Conservation (phyloP, 2,113 vertebrate genomes). For the Eptesicus fuscus region DNA sequence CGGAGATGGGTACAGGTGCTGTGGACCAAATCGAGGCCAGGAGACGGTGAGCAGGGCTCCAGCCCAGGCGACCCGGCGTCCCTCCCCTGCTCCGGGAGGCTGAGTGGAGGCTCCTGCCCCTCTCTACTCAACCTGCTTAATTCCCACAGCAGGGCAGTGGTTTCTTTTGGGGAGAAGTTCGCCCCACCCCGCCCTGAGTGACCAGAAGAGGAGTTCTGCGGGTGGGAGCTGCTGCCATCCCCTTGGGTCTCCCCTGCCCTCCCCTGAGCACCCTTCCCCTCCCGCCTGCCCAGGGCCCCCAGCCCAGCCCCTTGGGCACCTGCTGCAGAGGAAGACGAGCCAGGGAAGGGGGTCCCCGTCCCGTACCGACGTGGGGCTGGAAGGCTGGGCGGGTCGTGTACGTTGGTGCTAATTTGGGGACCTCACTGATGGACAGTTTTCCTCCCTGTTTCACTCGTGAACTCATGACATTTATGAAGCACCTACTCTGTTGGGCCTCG, state of each 20-base stretch:
- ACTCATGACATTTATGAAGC: not conserved
- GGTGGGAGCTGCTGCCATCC: not conserved
- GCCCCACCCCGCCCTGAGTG: accelerated
- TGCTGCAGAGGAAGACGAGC: not conserved
- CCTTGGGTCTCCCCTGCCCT: too few relatives aligned
- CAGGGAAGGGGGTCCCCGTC: not conserved
- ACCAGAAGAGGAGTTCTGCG: not conserved
- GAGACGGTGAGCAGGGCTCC: not conserved
- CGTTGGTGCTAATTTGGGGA: accelerated
- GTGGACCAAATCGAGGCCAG: too few relatives aligned
- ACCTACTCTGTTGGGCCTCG: not conserved
- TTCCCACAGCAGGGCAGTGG: not conserved
- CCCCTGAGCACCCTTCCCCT: too few relatives aligned
- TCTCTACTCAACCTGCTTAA: not conserved
- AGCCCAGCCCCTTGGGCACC: not conserved
- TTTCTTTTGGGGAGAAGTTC: not conserved
- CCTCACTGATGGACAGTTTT: not conserved
- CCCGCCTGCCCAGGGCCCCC: not conserved
- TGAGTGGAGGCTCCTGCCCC: not conserved
- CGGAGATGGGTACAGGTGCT: accelerated
- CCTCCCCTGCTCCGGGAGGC: not conserved
- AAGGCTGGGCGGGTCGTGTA: not conserved
- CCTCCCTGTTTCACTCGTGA: accelerated
- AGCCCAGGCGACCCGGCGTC: not conserved
- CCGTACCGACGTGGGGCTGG: not conserved